phyloP scores from a whole-genome alignment of 23 tunicate species.

The Trididemnum clinides region DNA sequence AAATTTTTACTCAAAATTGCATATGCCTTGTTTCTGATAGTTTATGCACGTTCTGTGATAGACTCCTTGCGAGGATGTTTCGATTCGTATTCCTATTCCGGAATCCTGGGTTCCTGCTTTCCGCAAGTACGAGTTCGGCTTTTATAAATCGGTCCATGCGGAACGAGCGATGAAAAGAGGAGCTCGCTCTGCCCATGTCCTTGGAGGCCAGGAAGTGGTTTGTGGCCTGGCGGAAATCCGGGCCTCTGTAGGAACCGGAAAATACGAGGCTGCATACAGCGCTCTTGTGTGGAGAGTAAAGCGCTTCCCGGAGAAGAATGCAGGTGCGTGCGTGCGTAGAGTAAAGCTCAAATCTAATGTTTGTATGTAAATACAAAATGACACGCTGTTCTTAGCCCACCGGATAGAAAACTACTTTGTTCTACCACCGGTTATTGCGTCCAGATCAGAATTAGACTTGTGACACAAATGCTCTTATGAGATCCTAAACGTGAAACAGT shows the following conservation, averaged over 20 bases:
- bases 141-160: constrained; percentile 59
- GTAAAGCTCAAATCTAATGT: no score
- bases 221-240: constrained; percentile 43
- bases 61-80: constrained; percentile 87
- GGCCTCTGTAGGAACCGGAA: constrained; percentile 78
- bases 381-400: no score
- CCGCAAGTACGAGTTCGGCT: constrained; percentile 38
- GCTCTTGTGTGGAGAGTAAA: constrained; percentile 83
- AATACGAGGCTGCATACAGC: constrained; percentile 77
- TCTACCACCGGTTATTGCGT: no score
- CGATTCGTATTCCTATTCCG: constrained; percentile 70
- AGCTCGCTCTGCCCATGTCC: not conserved
- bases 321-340: constrained; percentile 29
- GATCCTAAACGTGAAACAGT: no score
- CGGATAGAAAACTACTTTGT: no score
- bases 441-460: no score
- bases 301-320: constrained; percentile 88
- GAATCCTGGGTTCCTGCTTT: constrained; percentile 60
- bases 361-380: no score
- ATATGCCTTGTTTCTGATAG: no score
- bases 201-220: not conserved
- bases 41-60: no score
- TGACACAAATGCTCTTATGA: not conserved
- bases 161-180: constrained; percentile 38
- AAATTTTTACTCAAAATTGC: no score